Evolutionary conservation across 2,888 invertebrate species (phyloP), one percentile per base, ranked within the genome.

Genomic region (Dasypolia templi): DNA sequence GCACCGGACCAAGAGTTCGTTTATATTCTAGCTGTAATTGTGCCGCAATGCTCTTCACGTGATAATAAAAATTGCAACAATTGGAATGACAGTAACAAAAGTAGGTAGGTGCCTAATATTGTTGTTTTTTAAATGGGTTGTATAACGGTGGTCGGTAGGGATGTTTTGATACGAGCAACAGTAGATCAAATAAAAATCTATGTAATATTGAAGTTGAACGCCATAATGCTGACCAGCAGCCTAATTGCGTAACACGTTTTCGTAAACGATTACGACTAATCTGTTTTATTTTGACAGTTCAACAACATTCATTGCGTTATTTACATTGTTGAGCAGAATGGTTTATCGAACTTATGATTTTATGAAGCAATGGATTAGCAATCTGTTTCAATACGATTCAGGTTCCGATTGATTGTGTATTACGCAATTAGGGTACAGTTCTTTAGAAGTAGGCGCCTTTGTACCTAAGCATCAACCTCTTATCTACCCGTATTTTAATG

Each of bases 1-100:
- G 84, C 81, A 82, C 74, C 44, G 79, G 73, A 88, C 87, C 85
- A 86, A 82, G 79, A 58, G 67, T 56, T 79, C 84, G 85, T 89
- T 88, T 84, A 87, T 67, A 72, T 81, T 72, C 75, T 79, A 80
- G 71, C 59, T 79, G 72, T 79, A 75, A 66, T 76, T 77, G 49
- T 44, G 74, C 75, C 9, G 35, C 49, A 83, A 73, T 75, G 67
- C 80, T 70, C 66, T 72, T 65, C 19, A 26, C 35, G 14, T 51
- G n/a, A 14, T 56, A 73, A 49, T 29, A 67, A 42, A 42, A 71
- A 59, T 53, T 68, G 51, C 32, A n/a, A 65, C 55, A 62, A 42
- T 44, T 55, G 32, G 49, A 72, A 39, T 39, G 11, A 39, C n/a
- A 49, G 26, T 55, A 70, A 35, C 29, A 72, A 49, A 19, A 32